Evolutionary conservation across 2,797 vertebrate genomes (phyloP), one percentile per base, ranked within the genome.

Genomic region (Acrossocheilus fasciatus): DNA sequence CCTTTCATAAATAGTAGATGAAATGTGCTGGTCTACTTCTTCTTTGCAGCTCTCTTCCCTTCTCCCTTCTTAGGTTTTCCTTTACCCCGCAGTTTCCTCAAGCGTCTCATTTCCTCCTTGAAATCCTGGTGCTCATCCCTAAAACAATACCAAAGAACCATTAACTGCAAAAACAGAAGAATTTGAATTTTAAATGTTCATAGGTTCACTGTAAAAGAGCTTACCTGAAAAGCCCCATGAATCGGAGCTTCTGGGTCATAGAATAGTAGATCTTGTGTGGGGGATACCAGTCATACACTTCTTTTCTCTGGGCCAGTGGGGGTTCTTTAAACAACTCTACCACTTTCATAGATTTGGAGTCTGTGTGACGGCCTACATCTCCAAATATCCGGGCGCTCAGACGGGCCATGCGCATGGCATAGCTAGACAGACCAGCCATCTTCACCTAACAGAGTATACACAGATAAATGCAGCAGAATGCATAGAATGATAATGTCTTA

Each of bases 51-150:
- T 93, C 98, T 96, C 91, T 98, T 99, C 41, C 98, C 98, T 90
- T 99, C 98, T 73, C 98, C 98, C 90, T 99, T 99, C 89, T 95
- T 97, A 0, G 98, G 98, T 52, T 95, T 95, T 74, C 95, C 97
- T 92, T 99, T 99, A 39, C 98, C 98, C 91, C 97, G 94, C 15
- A 99, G 96, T 79, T 97, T 98, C 91, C 93, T 97, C 87, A 99
- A 50, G 12, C 98, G 96, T 11, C 77, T 90, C 95, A 99, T 99
- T 91, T 99, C 98, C 2, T 99, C 97, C 89, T 94, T 98, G 83
- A 99, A 99, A 93, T 99, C 98, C 88, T 98, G 95, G 8, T 99
- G 98, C 88, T 99, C 98, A 54, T 99, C 98, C 92, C 98, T 99
- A 93, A 15, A 45, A 45, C 23, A 26, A n/a, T 10, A 57, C 4